Evolutionary conservation across 2,797 vertebrate species (phyloP).

Genomic region (Melanotaenia maccullochi): DNA sequence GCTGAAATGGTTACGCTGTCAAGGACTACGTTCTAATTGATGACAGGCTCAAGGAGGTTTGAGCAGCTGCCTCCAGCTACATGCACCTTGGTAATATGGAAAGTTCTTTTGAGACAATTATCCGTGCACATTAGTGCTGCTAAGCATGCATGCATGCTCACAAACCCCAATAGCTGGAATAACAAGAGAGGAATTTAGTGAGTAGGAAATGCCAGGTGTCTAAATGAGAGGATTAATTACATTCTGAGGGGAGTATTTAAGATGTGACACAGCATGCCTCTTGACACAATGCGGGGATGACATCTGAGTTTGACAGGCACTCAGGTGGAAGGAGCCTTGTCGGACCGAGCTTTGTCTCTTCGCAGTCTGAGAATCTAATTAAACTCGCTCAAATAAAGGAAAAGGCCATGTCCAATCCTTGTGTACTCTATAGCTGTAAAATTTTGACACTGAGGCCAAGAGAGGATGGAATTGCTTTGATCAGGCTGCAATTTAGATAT

Average conservation of each 20-base stretch:
- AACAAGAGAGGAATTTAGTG: slow-evolving; percentile 59
- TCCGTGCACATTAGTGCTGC: slow-evolving; percentile 51
- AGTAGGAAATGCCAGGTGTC: slow-evolving; percentile 49
- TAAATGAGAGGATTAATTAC: slow-evolving; percentile 72
- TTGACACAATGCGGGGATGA: slow-evolving; percentile 36
- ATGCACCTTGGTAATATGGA: slow-evolving; percentile 47
- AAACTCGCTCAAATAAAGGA: slow-evolving; percentile 53
- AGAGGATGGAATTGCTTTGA: slow-evolving; percentile 22
- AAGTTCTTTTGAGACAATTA: slow-evolving; percentile 68
- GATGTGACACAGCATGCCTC: slow-evolving; percentile 52
- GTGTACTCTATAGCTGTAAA: slow-evolving; percentile 19
- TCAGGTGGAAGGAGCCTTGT: slow-evolving; percentile 31
- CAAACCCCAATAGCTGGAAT: slow-evolving; percentile 49
- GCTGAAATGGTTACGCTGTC: slow-evolving; percentile 44
- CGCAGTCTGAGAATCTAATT: slow-evolving; percentile 63
- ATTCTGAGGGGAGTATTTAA: slow-evolving; percentile 60
- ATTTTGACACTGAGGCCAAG: slow-evolving; percentile 21
- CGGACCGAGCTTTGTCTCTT: slow-evolving; percentile 36
- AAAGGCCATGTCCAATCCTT: slow-evolving; percentile 53
- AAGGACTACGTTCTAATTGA: slow-evolving; percentile 67
- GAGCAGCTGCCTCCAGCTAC: slow-evolving; percentile 61
- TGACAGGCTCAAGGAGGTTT: slow-evolving; percentile 62
- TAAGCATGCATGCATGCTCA: slow-evolving; percentile 54
- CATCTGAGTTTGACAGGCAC: slow-evolving; percentile 54
- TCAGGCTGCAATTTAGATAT: slow-evolving; percentile 49